phyloP scores from a whole-genome alignment of 2,797 vertebrate genomes.

The Darevskia mixta region DNA sequence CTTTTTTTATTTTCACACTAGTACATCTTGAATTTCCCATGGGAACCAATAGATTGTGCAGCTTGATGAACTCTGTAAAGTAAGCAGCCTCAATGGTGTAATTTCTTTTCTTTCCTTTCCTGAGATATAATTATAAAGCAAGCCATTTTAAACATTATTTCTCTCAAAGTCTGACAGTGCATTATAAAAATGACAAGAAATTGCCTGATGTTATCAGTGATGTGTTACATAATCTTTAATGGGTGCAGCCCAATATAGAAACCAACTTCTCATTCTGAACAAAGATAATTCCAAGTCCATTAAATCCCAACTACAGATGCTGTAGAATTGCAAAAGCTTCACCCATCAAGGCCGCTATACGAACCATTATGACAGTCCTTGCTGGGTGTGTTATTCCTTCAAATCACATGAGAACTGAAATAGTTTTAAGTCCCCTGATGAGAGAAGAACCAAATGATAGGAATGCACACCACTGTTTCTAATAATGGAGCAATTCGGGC shows the following conservation, averaged over 20 bases:
- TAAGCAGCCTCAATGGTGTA: neutral
- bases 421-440: neutral
- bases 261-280: neutral
- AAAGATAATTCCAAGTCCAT: neutral
- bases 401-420: neutral
- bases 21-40: neutral
- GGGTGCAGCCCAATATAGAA: neutral
- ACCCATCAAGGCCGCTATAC: neutral
- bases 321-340: neutral
- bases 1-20: neutral
- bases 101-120: neutral
- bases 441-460: neutral
- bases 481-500: neutral
- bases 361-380: neutral
- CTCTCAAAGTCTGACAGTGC: constrained; percentile 4
- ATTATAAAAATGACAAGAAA: constrained; percentile 10
- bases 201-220: neutral
- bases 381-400: neutral
- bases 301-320: neutral
- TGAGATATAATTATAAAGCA: constrained; percentile 17
- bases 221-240: neutral
- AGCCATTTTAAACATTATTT: constrained; percentile 20
- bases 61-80: constrained; percentile 13
- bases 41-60: neutral
- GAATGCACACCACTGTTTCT: neutral